Conservation (phyloP, 2,888 invertebrate genomes). For the Eumacrocentrus americanus region DNA sequence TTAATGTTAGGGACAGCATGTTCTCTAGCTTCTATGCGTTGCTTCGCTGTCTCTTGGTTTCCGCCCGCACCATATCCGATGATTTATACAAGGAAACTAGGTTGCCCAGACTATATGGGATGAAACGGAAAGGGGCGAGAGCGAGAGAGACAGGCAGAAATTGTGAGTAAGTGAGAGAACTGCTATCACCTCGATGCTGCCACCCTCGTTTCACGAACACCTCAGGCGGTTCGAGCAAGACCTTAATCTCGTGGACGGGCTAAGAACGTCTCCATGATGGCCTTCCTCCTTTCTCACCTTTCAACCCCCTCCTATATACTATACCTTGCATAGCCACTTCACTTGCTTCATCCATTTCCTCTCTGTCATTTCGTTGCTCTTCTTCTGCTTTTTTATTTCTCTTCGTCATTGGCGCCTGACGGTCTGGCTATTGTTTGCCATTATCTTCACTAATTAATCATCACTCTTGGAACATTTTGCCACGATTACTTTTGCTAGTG, state of each 20-base stretch:
- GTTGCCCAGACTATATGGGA: neutral
- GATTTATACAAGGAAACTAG: slow-evolving; percentile 30
- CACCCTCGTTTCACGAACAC: slow-evolving; percentile 13
- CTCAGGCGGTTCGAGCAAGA: slow-evolving; percentile 12
- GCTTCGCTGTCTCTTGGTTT: neutral
- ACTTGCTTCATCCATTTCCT: neutral
- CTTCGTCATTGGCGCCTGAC: too few species aligned
- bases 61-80: slow-evolving; percentile 23
- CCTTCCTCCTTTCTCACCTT: slow-evolving; percentile 13
- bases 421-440: slow-evolving; percentile 26
- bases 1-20: slow-evolving; percentile 32
- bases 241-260: slow-evolving; percentile 12
- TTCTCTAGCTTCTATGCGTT: slow-evolving; percentile 23
- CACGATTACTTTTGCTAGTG: too few species aligned
- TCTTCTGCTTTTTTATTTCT: neutral
- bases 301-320: neutral
- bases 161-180: slow-evolving; percentile 3
- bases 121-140: neutral
- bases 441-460: slow-evolving; percentile 28
- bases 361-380: neutral
- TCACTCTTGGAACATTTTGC: too few species aligned
- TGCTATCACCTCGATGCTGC: slow-evolving; percentile 6
- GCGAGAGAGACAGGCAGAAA: neutral
- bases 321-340: neutral
- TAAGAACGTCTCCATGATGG: slow-evolving; percentile 8